Evolutionary conservation across 37 sponge, comb jelly and placozoan genomes (phyloP).

Genomic region (Cliona cf. orientalis): DNA sequence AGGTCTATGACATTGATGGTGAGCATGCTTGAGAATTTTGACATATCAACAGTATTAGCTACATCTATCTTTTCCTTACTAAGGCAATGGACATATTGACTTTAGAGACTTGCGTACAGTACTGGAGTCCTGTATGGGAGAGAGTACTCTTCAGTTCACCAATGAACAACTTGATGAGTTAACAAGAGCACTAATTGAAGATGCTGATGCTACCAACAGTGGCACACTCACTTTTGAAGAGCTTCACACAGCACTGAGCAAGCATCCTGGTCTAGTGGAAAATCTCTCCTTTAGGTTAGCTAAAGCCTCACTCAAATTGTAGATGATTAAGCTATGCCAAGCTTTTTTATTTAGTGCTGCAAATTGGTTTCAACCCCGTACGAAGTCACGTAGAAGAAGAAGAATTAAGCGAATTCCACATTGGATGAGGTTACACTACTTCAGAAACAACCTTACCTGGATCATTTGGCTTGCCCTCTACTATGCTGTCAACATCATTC

Average conservation of each 20-base stretch:
- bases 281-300: slow-evolving; percentile 84
- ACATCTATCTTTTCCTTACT: neutral
- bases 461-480: slow-evolving; percentile 40
- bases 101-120: slow-evolving; percentile 77
- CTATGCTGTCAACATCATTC: slow-evolving; percentile 47
- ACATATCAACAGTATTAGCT: too few relatives aligned
- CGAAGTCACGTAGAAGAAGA: neutral
- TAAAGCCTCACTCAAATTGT: too few relatives aligned
- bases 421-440: slow-evolving; percentile 58
- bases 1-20: slow-evolving; percentile 94
- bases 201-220: slow-evolving; percentile 81
- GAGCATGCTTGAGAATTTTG: too few relatives aligned
- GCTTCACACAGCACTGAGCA: slow-evolving; percentile 76
- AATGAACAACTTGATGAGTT: slow-evolving; percentile 78
- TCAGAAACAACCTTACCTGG: slow-evolving; percentile 68
- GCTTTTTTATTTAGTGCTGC: too few relatives aligned
- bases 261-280: slow-evolving; percentile 85
- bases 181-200: slow-evolving; percentile 76
- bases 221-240: slow-evolving; percentile 87
- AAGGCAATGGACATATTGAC: slow-evolving; percentile 89
- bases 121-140: slow-evolving; percentile 87
- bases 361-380: slow-evolving; percentile 81
- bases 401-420: slow-evolving; percentile 37
- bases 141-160: slow-evolving; percentile 77
- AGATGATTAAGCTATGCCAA: too few relatives aligned